Evolutionary conservation across 2,113 vertebrate genomes (phyloP).

Genomic region (Forbesichthys agassizii): DNA sequence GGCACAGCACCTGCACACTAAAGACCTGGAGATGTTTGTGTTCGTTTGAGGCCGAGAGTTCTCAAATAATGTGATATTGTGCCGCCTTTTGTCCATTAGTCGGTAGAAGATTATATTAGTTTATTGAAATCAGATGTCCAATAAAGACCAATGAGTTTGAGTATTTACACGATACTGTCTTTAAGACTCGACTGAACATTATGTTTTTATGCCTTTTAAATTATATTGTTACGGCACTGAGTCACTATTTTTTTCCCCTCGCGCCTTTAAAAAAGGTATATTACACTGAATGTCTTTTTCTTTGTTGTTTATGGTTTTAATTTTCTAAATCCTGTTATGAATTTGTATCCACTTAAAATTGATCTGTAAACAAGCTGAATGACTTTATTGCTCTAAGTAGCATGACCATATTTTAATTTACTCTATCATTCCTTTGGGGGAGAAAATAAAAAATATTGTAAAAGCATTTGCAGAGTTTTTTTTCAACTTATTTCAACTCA

Average conservation of each 20-base stretch:
- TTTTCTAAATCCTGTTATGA: not conserved
- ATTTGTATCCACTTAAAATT: not conserved
- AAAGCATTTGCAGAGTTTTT: no score
- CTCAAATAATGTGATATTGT: not conserved
- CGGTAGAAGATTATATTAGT: not conserved
- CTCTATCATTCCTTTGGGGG: conserved; percentile 27
- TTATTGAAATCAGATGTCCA: not conserved
- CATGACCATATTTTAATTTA: not conserved
- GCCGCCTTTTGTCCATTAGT: not conserved
- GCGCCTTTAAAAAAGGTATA: not conserved
- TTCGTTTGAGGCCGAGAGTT: conserved; percentile 58
- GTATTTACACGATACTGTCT: conserved; percentile 17
- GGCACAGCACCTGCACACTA: conserved; percentile 79
- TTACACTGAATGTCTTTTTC: conserved; percentile 2
- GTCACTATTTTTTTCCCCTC: not conserved
- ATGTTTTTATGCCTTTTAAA: conserved; percentile 21
- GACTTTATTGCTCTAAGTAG: conserved; percentile 28
- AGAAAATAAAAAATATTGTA: not conserved
- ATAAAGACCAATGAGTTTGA: not conserved
- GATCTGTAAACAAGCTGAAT: not conserved
- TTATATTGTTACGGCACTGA: conserved; percentile 19
- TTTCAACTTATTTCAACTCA: not conserved
- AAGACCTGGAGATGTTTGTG: conserved; percentile 73
- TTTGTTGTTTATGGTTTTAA: not conserved
- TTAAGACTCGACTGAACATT: no score